Base-by-base conservation (phyloP, 2,888 invertebrate species). In the Rhagophthalmus giganteus region DNA sequence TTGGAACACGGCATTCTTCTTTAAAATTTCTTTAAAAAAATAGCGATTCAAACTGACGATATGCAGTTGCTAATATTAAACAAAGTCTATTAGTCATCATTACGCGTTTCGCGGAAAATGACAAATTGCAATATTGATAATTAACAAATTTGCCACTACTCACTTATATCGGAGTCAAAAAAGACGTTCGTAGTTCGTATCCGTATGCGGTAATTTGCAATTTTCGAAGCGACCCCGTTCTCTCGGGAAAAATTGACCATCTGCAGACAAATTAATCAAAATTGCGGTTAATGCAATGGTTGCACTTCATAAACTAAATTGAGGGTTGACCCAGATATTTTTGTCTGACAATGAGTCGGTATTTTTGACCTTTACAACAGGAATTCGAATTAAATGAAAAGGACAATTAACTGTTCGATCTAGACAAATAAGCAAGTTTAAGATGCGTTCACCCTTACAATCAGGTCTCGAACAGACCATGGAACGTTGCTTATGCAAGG, bases 381-480 rank as follows among this genome's bases (percentile, higher is more conserved):
- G 6, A 12, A 47, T 13, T 16, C 5, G 34, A 51, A 38, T 13
- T 13, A 30, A 46, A 46, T 38, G 38, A n/a, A 32, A 26, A 20
- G 5, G n/a, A 28, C 16, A 50, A 50, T 50, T 50, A 32, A 38
- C 9, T 30, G 27, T 25, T 51, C 38, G 32, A 44, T 51, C 39
- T 37, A 44, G 45, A 51, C 44, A 45, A 44, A 51, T 45, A 51
- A 45, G 32, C 28, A 37, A 32, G 51, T 45, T 34, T 27, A 46
- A 37, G 37, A 40, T 40, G 46, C 52, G 35, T 46, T 46, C 40
- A 52, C 46, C 46, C 37, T 46, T 46, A 8, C 33, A 34, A 50
- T 50, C 44, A 52, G 28, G 35, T 40, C 40, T 52, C 16, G 24
- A 28, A 30, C 34, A 34, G 46, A 46, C 52, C 46, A 46, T 16